These are phyloP conservation scores for Ctenosaura bakeri DNA, from an alignment of 2,797 vertebrate species.

Conservation along the genomic window DNA sequence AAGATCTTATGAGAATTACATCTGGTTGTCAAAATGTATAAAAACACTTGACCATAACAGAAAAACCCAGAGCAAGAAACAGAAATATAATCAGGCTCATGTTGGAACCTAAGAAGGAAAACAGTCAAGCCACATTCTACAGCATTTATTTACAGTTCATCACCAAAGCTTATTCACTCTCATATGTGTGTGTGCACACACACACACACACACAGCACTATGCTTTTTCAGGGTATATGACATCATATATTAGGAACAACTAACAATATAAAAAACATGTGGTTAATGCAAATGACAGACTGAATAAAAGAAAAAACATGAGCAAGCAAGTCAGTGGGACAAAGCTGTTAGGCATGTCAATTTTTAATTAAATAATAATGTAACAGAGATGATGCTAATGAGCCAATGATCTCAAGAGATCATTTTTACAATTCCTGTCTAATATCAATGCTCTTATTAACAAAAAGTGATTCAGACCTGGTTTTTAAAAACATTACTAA, in stretches of 20 bases:
- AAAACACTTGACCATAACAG: slow-evolving; percentile 15
- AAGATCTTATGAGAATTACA: slow-evolving; percentile 39
- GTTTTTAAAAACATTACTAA: neutral
- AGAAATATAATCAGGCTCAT: slow-evolving; percentile 36
- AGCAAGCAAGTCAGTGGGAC: slow-evolving; percentile 61
- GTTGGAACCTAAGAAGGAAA: slow-evolving; percentile 50
- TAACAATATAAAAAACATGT: slow-evolving; percentile 55
- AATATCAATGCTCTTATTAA: slow-evolving; percentile 57
- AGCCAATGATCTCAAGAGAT: slow-evolving; percentile 67
- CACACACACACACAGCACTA: slow-evolving; percentile 28
- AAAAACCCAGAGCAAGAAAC: slow-evolving; percentile 58
- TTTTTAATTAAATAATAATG: slow-evolving; percentile 76
- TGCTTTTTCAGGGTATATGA: slow-evolving; percentile 34
- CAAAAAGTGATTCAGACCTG: slow-evolving; percentile 46
- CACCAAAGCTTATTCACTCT: slow-evolving; percentile 50
- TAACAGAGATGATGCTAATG: slow-evolving; percentile 75
- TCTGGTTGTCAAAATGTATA: slow-evolving; percentile 22
- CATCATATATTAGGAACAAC: slow-evolving; percentile 50
- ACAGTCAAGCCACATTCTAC: neutral
- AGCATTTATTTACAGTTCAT: slow-evolving; percentile 60
- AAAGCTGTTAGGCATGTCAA: slow-evolving; percentile 70
- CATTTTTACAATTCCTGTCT: slow-evolving; percentile 56
- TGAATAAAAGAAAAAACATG: slow-evolving; percentile 61
- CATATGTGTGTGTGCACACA: neutral
- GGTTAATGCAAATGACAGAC: slow-evolving; percentile 68